A percentile compares a stretch with the other conserved stretches of the same genome.
These are phyloP conservation scores for Apotomis betuletana DNA, from an alignment of 2,888 invertebrate genomes.

Conservation along the genomic window DNA sequence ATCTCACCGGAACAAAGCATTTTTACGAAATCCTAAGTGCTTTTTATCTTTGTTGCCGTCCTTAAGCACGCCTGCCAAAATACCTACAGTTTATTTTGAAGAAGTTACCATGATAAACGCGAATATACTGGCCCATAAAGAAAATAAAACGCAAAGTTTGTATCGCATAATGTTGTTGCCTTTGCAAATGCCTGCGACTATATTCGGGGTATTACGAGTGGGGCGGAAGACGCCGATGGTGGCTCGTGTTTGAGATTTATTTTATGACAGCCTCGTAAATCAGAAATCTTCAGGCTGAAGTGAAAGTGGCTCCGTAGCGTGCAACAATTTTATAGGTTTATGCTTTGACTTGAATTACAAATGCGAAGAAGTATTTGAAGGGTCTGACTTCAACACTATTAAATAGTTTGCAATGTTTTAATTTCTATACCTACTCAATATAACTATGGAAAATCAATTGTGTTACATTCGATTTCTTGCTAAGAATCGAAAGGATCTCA, in stretches of 20 bases:
- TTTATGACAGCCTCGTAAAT: constrained; percentile 53
- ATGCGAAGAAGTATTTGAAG: constrained; percentile 3
- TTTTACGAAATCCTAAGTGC: constrained; percentile 5
- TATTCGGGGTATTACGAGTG: constrained; percentile 46
- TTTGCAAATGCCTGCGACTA: constrained; percentile 48
- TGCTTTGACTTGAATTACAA: constrained; percentile 15
- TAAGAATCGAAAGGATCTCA: too few species aligned
- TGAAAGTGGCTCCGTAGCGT: constrained; percentile 35
- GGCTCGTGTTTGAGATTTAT: constrained; percentile 52
- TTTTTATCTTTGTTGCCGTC: constrained; percentile 11
- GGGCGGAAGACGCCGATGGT: constrained; percentile 46
- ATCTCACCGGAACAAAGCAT: neutral
- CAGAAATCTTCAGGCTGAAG: constrained; percentile 47
- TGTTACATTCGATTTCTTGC: too few species aligned
- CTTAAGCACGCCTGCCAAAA: constrained; percentile 10
- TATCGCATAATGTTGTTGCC: constrained; percentile 49
- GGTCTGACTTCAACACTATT: neutral
- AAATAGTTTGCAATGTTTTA: neutral
- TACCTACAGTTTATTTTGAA: constrained; percentile 24
- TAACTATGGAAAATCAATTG: too few species aligned
- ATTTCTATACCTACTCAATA: too few species aligned
- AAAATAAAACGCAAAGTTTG: constrained; percentile 50
- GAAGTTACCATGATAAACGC: constrained; percentile 40
- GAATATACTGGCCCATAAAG: constrained; percentile 41
- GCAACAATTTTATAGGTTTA: constrained; percentile 32